These are phyloP conservation scores for Menidia beryllina DNA, from an alignment of 2,113 vertebrate species.

Conservation along the genomic window DNA sequence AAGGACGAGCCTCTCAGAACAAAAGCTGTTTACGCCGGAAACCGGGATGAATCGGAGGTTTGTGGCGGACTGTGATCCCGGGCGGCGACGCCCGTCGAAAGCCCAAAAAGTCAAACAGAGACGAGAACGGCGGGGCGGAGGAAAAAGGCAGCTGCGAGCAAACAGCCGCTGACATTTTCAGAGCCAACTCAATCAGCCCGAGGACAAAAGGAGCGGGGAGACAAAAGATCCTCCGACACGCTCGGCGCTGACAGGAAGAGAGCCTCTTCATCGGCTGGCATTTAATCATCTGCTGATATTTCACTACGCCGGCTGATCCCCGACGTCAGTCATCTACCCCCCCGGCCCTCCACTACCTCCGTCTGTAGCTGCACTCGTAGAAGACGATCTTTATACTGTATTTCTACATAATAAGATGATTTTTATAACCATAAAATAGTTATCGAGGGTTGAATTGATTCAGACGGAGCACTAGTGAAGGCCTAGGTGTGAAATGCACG, in stretches of 20 bases:
- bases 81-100: too few relatives aligned
- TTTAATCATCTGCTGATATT: constrained; percentile 58
- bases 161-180: constrained; percentile 67
- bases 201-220: constrained; percentile 53
- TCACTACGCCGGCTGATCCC: constrained; percentile 18
- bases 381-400: too few relatives aligned
- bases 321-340: constrained; percentile 22
- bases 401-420: too few relatives aligned
- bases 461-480: too few relatives aligned
- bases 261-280: constrained; percentile 31
- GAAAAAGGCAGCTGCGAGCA: constrained; percentile 24
- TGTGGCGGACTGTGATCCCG: constrained; percentile 3
- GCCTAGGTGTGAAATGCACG: too few relatives aligned
- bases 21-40: too few relatives aligned
- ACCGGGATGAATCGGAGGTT: not conserved
- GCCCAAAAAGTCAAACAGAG: constrained; percentile 7
- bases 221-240: constrained; percentile 48
- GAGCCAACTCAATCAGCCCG: constrained; percentile 46
- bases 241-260: constrained; percentile 34
- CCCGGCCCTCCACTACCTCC: not conserved
- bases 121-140: constrained; percentile 14
- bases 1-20: too few relatives aligned
- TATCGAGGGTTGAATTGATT: too few relatives aligned
- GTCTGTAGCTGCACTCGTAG: too few relatives aligned
- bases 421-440: too few relatives aligned